These are phyloP conservation scores for Aphidoletes aphidimyza DNA, from an alignment of 2,888 invertebrate species.

Conservation along the genomic window DNA sequence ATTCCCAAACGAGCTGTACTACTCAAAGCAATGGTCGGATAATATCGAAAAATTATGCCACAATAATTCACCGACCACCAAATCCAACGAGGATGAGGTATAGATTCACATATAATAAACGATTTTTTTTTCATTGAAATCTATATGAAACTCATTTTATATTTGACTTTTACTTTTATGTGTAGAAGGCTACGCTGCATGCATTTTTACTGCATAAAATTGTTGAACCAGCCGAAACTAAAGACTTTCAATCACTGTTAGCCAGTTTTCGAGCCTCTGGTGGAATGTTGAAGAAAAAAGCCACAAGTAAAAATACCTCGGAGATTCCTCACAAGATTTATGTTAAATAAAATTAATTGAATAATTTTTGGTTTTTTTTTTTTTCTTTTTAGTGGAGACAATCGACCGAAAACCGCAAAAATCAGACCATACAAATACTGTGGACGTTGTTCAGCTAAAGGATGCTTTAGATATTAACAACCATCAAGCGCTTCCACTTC, in stretches of 20 bases:
- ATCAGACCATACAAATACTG: slow-evolving; percentile 62
- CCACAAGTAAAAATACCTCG: slow-evolving; percentile 60
- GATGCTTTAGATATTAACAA: slow-evolving; percentile 84
- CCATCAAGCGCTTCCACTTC: slow-evolving; percentile 86
- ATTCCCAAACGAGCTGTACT: slow-evolving; percentile 79
- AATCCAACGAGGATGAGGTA: slow-evolving; percentile 59
- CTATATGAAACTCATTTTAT: slow-evolving; percentile 56
- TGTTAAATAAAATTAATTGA: not conserved
- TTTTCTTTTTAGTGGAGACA: slow-evolving; percentile 54
- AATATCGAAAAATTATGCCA: slow-evolving; percentile 61
- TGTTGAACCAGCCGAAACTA: slow-evolving; percentile 72
- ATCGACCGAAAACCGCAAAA: slow-evolving; percentile 61
- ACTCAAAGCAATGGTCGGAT: slow-evolving; percentile 72
- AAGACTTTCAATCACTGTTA: slow-evolving; percentile 76
- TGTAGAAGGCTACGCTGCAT: slow-evolving; percentile 72
- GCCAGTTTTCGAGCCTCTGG: slow-evolving; percentile 91
- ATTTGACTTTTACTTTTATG: slow-evolving; percentile 57
- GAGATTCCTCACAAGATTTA: not conserved
- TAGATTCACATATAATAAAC: slow-evolving; percentile 56
- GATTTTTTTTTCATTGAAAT: not conserved
- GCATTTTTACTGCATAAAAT: slow-evolving; percentile 79
- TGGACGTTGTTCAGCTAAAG: slow-evolving; percentile 63
- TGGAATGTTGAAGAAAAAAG: slow-evolving; percentile 67
- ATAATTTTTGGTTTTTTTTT: not conserved
- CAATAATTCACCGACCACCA: slow-evolving; percentile 56